These are phyloP conservation scores for Poeciliopsis gracilis DNA, from an alignment of 2,797 vertebrate genomes.

Conservation along the genomic window DNA sequence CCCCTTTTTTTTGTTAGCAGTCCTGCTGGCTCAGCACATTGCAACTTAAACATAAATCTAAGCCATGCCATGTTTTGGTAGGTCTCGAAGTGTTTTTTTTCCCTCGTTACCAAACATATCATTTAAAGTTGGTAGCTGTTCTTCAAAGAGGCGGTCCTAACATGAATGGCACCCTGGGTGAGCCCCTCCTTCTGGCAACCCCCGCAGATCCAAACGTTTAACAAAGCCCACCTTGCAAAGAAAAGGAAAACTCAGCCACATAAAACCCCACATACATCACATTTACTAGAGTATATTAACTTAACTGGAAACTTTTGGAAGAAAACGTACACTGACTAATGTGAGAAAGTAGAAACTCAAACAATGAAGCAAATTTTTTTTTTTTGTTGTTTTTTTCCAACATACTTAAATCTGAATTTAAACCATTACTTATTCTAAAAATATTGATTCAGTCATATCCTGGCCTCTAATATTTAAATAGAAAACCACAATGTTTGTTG, in stretches of 20 bases:
- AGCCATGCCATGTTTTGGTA: conserved; percentile 32
- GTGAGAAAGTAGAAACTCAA: background rate
- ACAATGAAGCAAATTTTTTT: background rate
- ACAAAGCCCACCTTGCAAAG: background rate
- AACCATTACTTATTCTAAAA: background rate
- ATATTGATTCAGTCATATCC: background rate
- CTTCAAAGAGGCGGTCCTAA: background rate
- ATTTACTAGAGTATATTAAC: background rate
- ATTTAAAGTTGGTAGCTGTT: conserved; percentile 5
- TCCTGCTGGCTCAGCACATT: conserved; percentile 63
- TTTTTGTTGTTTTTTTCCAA: too few relatives aligned
- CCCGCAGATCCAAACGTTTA: background rate
- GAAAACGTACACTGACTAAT: background rate
- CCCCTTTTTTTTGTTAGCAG: conserved; percentile 29
- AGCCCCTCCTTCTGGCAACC: background rate
- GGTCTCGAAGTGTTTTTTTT: background rate
- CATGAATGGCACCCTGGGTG: background rate
- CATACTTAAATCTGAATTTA: background rate
- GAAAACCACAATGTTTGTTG: background rate
- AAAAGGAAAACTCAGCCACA: background rate
- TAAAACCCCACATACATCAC: background rate
- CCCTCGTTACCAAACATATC: conserved; percentile 1
- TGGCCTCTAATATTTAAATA: background rate
- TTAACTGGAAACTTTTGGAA: background rate
- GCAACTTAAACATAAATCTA: conserved; percentile 41